These are phyloP conservation scores for Amphiprion ocellaris DNA, from an alignment of 2,113 vertebrate species.

Conservation along the genomic window DNA sequence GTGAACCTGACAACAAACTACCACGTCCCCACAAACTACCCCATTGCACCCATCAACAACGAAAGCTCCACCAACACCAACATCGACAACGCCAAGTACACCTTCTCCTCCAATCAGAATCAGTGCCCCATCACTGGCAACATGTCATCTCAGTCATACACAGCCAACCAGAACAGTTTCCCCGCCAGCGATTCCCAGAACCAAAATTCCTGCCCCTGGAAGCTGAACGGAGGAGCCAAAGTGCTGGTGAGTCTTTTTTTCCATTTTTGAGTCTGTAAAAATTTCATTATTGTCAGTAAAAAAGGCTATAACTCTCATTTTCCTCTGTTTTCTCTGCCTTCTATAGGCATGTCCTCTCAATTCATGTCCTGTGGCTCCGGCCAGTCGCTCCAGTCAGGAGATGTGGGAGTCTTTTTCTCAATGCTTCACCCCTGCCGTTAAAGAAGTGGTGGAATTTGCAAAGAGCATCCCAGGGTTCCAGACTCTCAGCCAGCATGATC, in stretches of 20 bases:
- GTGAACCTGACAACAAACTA: constrained; percentile 49
- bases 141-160: constrained; percentile 49
- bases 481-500: constrained; percentile 85
- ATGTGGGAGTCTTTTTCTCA: constrained; percentile 89
- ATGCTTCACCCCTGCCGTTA: constrained; percentile 88
- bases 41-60: constrained; percentile 44
- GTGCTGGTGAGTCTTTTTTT: constrained; percentile 80
- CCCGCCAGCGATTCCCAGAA: constrained; percentile 56
- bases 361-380: constrained; percentile 82
- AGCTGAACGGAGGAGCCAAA: constrained; percentile 82
- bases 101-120: constrained; percentile 72
- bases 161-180: constrained; percentile 70
- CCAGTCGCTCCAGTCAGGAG: constrained; percentile 85
- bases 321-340: constrained; percentile 1
- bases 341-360: constrained; percentile 87
- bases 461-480: constrained; percentile 89
- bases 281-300: not conserved
- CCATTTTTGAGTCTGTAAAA: not conserved
- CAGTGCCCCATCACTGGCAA: constrained; percentile 66
- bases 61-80: constrained; percentile 58
- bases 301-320: constrained; percentile 5
- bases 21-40: constrained; percentile 55
- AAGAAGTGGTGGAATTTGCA: constrained; percentile 88
- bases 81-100: constrained; percentile 74
- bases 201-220: constrained; percentile 83